Base-by-base conservation (phyloP, 1,140 invertebrate genomes). In the Colletes latitarsis region DNA sequence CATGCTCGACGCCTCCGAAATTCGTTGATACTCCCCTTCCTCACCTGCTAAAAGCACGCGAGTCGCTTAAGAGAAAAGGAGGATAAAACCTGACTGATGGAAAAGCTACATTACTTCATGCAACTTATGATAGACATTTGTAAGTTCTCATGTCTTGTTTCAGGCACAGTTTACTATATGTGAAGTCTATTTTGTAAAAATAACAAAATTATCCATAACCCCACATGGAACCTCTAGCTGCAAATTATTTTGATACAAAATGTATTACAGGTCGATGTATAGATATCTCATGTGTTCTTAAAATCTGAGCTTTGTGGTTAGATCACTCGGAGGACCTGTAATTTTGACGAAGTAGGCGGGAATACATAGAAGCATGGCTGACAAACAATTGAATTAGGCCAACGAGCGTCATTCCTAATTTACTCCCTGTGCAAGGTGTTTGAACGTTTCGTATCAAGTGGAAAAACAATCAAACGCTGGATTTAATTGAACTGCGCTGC, bases 11-110 rank as follows among this genome's bases (percentile, higher is more conserved):
- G 94, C 93, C n/a, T 95, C 94, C 0, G 94, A 94, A 77, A 95
- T 95, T 82, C 94, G 92, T 82, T 95, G 95, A 82, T 96, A 95
- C n/a, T 95, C 94, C 77, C 94, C 94, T 60, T 96, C 95, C 3
- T 94, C 93, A 53, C 84, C 87, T 78, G 81, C 62, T 64, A 79
- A 58, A 83, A 86, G 55, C 70, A 87, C 52, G 67, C 21, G 19
- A 63, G 63, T 63, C 21, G 46, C 63, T 84, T 84, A 30, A 39
- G 39, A 30, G 30, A 30, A 30, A 30, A 30, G 30, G 30, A 30
- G 43, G 58, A 55, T 39, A 57, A 8, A 39, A 14, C 3, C 9
- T 14, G 69, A 6, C 17, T 70, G 21, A 55, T 30, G 14, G 49
- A 49, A 10, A 49, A 9, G 43, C 49, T 49, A 49, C 49, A 10